These are phyloP conservation scores for Nasua narica DNA, from an alignment of 2,797 vertebrate genomes.

Conservation along the genomic window DNA sequence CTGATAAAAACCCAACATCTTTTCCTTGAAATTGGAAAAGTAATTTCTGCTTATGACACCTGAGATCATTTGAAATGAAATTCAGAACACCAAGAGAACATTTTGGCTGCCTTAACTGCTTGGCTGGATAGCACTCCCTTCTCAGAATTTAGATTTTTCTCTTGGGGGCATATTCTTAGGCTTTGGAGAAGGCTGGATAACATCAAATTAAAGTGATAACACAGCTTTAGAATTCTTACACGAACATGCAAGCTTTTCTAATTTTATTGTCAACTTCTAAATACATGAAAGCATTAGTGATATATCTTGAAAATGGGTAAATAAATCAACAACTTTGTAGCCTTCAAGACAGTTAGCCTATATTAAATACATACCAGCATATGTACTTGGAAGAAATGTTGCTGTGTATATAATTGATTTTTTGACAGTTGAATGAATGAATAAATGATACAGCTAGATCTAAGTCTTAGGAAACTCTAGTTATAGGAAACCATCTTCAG, in stretches of 20 bases:
- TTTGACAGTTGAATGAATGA: not conserved
- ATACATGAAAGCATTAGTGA: not conserved
- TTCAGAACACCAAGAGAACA: not conserved
- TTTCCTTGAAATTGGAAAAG: not conserved
- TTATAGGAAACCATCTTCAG: not conserved
- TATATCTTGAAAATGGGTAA: not conserved
- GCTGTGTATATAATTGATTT: not conserved
- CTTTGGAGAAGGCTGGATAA: not conserved
- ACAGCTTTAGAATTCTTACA: not conserved
- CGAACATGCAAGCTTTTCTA: not conserved
- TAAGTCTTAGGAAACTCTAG: not conserved
- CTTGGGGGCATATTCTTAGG: not conserved
- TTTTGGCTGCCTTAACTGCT: not conserved
- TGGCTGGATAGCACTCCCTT: not conserved
- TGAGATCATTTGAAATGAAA: conserved; percentile 14
- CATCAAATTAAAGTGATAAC: not conserved
- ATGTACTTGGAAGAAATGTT: not conserved
- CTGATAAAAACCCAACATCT: not conserved
- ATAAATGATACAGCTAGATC: not conserved
- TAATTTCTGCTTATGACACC: not conserved
- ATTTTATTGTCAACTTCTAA: not conserved
- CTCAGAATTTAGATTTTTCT: not conserved
- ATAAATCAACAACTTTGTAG: not conserved
- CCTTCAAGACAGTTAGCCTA: not conserved
- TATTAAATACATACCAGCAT: not conserved